Base-by-base conservation (phyloP, 2,888 invertebrate species). In the Volucella inflata region DNA sequence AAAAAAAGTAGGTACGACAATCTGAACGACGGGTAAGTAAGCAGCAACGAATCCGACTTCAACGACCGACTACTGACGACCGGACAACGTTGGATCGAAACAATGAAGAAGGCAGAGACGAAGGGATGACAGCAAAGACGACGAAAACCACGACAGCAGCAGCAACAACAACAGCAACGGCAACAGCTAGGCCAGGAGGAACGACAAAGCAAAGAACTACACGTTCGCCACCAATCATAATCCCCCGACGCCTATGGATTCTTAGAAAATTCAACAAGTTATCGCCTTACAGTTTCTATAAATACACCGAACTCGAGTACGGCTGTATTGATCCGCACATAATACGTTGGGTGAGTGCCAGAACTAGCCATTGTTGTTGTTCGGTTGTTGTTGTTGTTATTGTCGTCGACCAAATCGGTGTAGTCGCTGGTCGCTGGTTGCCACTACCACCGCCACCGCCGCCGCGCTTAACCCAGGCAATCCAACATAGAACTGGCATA, bases 251-350 rank as follows among this genome's bases (percentile, higher is more conserved):
- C 87, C 87, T 87, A 85, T 87, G 85, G 87, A 85, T 87, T 87
- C 87, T 82, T 76, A 82, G 87, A 87, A 87, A 87, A 87, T 80
- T 87, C 87, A 87, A 87, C 87, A 87, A 87, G 87, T 87, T 87
- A 83, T 87, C 81, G 87, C 82, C 87, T 84, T 80, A 79, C 84
- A 83, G 82, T 87, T 87, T 74, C 82, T 87, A 87, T 82, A 80
- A 79, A 87, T 76, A 87, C 77, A 68, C 82, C 80, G 85, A 85
- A 85, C 85, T 77, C 81, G 81, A 85, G 85, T 85, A 85, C 81
- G 85, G 85, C 85, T 77, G 76, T 81, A 81, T 85, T 85, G 85
- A 85, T 85, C 85, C 81, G 68, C 80, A 81, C 85, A 85, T 77
- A 85, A 77, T 85, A 81, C 72, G 38, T 72, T 85, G 85, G 85